Evolutionary conservation across 2,888 invertebrate genomes (phyloP).

Genomic region (Danaus chrysippus): DNA sequence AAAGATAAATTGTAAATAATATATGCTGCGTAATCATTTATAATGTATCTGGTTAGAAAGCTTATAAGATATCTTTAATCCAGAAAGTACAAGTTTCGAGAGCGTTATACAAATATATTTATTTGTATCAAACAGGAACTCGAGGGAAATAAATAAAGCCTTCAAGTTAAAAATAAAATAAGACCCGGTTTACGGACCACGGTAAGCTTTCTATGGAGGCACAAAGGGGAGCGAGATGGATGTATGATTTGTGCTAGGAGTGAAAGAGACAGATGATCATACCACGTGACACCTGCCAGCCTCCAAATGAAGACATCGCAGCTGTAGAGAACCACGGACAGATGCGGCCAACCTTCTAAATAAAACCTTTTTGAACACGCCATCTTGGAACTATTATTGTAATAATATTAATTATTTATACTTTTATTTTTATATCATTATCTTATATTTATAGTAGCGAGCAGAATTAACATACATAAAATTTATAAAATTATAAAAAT

Average conservation of each 20-base stretch:
- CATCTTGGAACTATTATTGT: no score
- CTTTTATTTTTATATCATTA: no score
- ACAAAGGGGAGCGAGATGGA: conserved; percentile 56
- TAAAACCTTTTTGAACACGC: conserved; percentile 11
- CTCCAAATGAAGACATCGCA: conserved; percentile 79
- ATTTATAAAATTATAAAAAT: no score
- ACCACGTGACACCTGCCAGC: conserved; percentile 77
- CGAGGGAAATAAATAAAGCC: conserved; percentile 70
- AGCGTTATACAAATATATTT: conserved; percentile 45
- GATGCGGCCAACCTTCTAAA: conserved; percentile 47
- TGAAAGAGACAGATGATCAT: conserved; percentile 43
- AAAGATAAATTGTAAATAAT: no score
- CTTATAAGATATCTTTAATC: conserved; percentile 14
- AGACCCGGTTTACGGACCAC: conserved; percentile 47
- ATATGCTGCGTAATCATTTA: no score
- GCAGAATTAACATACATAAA: no score
- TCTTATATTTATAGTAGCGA: no score
- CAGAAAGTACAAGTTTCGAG: conserved; percentile 28
- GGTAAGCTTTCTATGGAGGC: conserved; percentile 62
- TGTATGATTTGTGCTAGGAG: conserved; percentile 33
- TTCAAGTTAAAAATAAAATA: conserved; percentile 54
- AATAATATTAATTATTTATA: no score
- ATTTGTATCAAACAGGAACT: conserved; percentile 60
- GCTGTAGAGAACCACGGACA: conserved; percentile 64
- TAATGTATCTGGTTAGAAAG: no score